Base-by-base conservation (phyloP, 2,113 vertebrate species). In the Phyllostomus discolor region DNA sequence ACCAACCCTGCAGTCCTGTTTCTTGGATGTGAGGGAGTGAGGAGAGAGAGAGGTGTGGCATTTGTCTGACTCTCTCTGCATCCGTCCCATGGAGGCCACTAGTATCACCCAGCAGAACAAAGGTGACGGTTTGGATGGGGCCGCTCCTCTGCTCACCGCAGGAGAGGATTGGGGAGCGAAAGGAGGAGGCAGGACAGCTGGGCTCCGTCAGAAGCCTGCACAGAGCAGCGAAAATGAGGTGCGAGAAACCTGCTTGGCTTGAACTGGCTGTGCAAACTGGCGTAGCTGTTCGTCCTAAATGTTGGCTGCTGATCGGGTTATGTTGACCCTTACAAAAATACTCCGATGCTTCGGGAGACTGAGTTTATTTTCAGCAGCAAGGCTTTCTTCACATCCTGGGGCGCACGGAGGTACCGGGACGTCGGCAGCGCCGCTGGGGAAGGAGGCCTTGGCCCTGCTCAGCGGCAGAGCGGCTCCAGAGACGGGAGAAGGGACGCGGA, bases 171-270 rank as follows among this genome's bases (percentile, higher is more conserved):
- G 2, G 72, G 48, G 26, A 46, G n/a, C 33, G 38, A 78, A 62
- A 22, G 41, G 4, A 7, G 67, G 50, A 66, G 46, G 67, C 17
- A 35, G 35, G 66, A 26, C 46, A 43, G 41, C 5, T 5, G 0
- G 2, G 33, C n/a, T 70, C n/a, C 8, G 1, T 52, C 78, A 6
- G 0, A 7, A 3, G 2, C 59, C 48, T 38, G 46, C 62, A 4
- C 0, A 16, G 73, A n/a, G 14, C 11, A 17, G 52, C 64, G 80
- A 72, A 50, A 75, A 82, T 2, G 19, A 22, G 41, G 7, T 20
- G 41, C 41, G 76, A 59, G 76, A 10, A 22, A 70, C 78, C 70
- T 38, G 75, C 35, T 28, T 26, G 66, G 67, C 66, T 73, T 59
- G 22, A 76, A 76, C 28, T 6, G 33, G 33, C 6, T 24, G 48